Evolutionary conservation across 2,888 invertebrate species (phyloP), one percentile per base, ranked within the genome.

Genomic region (Lycaena phlaeas): DNA sequence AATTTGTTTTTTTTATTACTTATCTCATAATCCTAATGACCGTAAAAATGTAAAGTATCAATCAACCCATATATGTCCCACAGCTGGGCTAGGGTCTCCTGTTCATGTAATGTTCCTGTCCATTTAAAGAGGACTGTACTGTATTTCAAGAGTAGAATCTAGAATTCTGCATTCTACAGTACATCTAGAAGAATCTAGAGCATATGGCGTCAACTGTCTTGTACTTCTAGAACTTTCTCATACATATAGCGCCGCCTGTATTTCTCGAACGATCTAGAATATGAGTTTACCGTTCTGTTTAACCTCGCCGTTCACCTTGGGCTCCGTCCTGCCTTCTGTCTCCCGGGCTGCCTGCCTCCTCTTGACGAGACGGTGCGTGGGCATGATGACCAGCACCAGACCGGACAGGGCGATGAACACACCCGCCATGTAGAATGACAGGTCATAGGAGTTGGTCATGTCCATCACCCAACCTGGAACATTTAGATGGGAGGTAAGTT

Each of bases 391-490:
- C 14, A 93, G 69, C 34, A 93, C 82, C 1, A 89, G 54, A 0
- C 94, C 94, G 1, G 94, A 93, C 7, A 92, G 40, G 0, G 88
- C 89, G 51, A 95, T 94, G 76, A 93, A 94, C 14, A 91, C 77
- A 0, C 95, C 95, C 1, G 93, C 91, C 40, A 93, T 64, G 76
- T 92, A 93, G 82, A 95, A 95, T 0, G 94, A 91, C 36, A 92
- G 77, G 66, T 92, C 88, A 78, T 94, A 94, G 5, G 87, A 88
- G 34, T 88, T 89, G 0, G 93, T 93, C 41, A 92, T 84, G 70
- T 95, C 94, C 74, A 88, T 92, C 28, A 94, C 86, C 91, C 91
- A 92, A 30, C 94, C 94, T 94, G 79, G 42, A 86, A 84, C 34
- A 36, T 9, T n/a, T n/a, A n/a, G n/a, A n/a, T n/a, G 4, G 4